Percentiles rank a stretch among this genome's conserved stretches.
Evolutionary conservation across 2,888 invertebrate genomes (phyloP).

Genomic region (Pherbina coryleti): DNA sequence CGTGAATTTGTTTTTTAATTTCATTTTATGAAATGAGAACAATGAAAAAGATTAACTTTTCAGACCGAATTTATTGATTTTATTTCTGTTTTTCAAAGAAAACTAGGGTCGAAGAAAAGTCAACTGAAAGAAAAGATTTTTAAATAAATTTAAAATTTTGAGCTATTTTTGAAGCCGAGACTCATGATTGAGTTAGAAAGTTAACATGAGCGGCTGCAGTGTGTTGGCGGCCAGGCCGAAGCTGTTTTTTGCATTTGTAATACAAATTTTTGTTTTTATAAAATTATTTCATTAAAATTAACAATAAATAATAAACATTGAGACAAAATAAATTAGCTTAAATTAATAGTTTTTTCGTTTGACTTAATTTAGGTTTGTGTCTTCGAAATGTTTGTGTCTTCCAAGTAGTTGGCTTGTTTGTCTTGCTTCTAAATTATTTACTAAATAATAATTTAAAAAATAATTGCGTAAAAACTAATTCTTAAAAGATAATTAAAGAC

Average conservation of each 20-base stretch:
- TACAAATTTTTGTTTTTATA: background rate
- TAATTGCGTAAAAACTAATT: background rate
- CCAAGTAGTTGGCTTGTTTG: conserved; percentile 27
- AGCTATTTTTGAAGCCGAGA: background rate
- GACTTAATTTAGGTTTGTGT: conserved; percentile 21
- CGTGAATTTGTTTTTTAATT: conserved; percentile 51
- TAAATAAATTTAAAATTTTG: conserved; percentile 25
- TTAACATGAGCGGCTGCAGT: no score
- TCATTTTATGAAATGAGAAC: conserved; percentile 59
- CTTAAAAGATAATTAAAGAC: background rate
- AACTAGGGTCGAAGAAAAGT: no score
- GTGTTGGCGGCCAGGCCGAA: background rate
- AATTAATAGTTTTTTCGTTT: background rate
- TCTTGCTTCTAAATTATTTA: conserved; percentile 25
- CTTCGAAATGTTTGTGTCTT: conserved; percentile 9
- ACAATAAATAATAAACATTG: conserved; percentile 47
- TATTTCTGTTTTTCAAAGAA: no score
- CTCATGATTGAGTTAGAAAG: no score
- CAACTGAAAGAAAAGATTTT: conserved; percentile 39
- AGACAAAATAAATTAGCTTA: conserved; percentile 25
- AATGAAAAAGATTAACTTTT: conserved; percentile 45
- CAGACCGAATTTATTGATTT: background rate
- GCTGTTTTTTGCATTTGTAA: background rate
- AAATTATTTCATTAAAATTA: conserved; percentile 55
- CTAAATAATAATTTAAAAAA: background rate